These are phyloP conservation scores for Thereva nobilitata DNA, from an alignment of 2,888 invertebrate species.

Conservation along the genomic window DNA sequence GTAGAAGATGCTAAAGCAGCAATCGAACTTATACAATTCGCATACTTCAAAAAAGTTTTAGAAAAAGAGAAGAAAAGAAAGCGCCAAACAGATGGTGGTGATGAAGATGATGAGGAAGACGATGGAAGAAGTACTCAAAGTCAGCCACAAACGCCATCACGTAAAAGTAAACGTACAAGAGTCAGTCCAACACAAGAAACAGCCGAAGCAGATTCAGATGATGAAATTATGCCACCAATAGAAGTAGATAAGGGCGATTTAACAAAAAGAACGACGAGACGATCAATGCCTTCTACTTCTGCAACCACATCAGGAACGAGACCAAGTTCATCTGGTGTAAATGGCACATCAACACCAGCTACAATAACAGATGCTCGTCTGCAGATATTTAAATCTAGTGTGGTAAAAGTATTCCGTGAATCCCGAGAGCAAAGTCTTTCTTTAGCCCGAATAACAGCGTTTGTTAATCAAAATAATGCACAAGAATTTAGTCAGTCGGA, in stretches of 20 bases:
- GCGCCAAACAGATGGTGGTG: slow-evolving; percentile 61
- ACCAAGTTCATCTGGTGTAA: neutral
- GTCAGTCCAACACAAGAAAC: slow-evolving; percentile 43
- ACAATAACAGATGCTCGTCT: slow-evolving; percentile 61
- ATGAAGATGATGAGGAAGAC: slow-evolving; percentile 61
- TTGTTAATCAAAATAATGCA: slow-evolving; percentile 67
- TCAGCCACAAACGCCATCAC: slow-evolving; percentile 43
- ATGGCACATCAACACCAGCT: slow-evolving; percentile 40
- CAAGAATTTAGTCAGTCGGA: slow-evolving; percentile 70
- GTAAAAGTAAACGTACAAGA: slow-evolving; percentile 51
- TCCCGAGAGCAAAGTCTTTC: slow-evolving; percentile 77
- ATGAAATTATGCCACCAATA: slow-evolving; percentile 51
- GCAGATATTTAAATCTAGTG: slow-evolving; percentile 70
- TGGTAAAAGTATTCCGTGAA: slow-evolving; percentile 77
- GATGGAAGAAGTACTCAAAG: slow-evolving; percentile 49
- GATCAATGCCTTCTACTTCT: slow-evolving; percentile 44
- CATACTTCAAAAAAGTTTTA: slow-evolving; percentile 90
- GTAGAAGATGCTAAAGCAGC: slow-evolving; percentile 87
- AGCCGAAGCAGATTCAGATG: slow-evolving; percentile 46
- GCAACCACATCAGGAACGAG: slow-evolving; percentile 36
- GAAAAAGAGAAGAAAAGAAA: slow-evolving; percentile 76
- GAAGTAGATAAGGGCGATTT: slow-evolving; percentile 55
- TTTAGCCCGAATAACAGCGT: slow-evolving; percentile 66
- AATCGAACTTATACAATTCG: slow-evolving; percentile 91
- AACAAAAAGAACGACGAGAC: slow-evolving; percentile 53